Base-by-base conservation (phyloP, 2,888 invertebrate genomes). In the Anaspis maculata region DNA sequence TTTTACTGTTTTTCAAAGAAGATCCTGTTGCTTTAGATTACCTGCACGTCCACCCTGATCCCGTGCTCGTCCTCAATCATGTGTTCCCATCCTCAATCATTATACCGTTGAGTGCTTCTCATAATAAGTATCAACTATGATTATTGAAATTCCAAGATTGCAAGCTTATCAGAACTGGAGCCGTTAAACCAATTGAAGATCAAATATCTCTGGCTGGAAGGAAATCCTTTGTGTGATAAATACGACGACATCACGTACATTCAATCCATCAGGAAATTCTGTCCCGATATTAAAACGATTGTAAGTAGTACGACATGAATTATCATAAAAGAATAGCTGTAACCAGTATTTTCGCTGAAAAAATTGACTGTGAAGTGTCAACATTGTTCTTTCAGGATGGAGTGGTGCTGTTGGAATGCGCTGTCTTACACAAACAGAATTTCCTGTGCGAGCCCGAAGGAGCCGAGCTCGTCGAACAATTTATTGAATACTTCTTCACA, bases 221-320 rank as follows among this genome's bases (percentile, higher is more conserved):
- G 77, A 0, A 87, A 86, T 64, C 80, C 81, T 0, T 47, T 86
- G 1, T 83, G 83, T 53, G 70, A 72, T 31, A 73, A 76, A 47
- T 79, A 40, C 14, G 74, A 73, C 31, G 68, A 74, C 1, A 58
- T 64, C 1, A 64, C 71, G 3, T 87, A 85, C 54, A 63, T 80
- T 9, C 70, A 71, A 26, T 68, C 70, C 1, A 52, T 72, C 0
- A 70, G 58, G 40, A 62, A 66, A 45, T 63, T 74, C 39, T 78
- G 74, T 46, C 71, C 74, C 0, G 51, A 60, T 23, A 39, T 80
- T 22, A 55, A 46, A 22, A 68, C 67, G 45, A 56, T 79, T 45
- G 74, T 74, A 52, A 69, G 69, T 65, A 19, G 13, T 11, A 26
- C 15, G 9, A 25, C 11, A 33, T 12, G 19, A 21, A 27, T n/a